These are phyloP conservation scores for Cavia porcellus DNA, from an alignment of 2,113 vertebrate species.

Conservation along the genomic window DNA sequence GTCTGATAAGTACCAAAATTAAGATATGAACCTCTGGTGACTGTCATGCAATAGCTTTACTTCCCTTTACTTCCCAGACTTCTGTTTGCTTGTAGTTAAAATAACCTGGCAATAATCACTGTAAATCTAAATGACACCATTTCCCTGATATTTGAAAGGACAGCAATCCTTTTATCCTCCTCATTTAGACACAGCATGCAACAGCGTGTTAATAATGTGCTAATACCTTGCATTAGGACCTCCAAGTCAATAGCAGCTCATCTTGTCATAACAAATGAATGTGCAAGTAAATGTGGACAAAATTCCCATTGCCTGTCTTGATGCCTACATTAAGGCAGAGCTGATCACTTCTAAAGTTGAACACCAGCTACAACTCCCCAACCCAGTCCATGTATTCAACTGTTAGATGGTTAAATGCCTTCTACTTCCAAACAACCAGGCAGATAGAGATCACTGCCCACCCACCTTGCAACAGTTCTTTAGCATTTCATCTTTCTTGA, in stretches of 20 bases:
- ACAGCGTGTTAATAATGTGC: slow-evolving; percentile 51
- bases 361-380: neutral
- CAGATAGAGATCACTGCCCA: neutral
- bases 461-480: neutral
- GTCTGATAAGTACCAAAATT: neutral
- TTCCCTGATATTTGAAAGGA: slow-evolving; percentile 67
- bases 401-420: slow-evolving; percentile 64
- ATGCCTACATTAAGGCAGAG: slow-evolving; percentile 18
- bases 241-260: slow-evolving; percentile 57
- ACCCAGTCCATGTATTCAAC: neutral
- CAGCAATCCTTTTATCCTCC: slow-evolving; percentile 43
- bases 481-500: slow-evolving; percentile 67
- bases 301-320: slow-evolving; percentile 35
- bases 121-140: slow-evolving; percentile 18
- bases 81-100: neutral
- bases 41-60: neutral
- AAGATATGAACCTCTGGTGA: neutral
- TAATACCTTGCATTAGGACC: slow-evolving; percentile 53
- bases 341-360: slow-evolving; percentile 50
- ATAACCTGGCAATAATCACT: slow-evolving; percentile 23
- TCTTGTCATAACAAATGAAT: slow-evolving; percentile 72
- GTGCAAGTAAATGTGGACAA: slow-evolving; percentile 18
- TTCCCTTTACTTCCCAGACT: neutral
- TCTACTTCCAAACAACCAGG: slow-evolving; percentile 29
- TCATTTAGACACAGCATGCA: slow-evolving; percentile 43